These are phyloP conservation scores for Sepiola atlantica DNA, from an alignment of 2,888 invertebrate genomes.

Conservation along the genomic window DNA sequence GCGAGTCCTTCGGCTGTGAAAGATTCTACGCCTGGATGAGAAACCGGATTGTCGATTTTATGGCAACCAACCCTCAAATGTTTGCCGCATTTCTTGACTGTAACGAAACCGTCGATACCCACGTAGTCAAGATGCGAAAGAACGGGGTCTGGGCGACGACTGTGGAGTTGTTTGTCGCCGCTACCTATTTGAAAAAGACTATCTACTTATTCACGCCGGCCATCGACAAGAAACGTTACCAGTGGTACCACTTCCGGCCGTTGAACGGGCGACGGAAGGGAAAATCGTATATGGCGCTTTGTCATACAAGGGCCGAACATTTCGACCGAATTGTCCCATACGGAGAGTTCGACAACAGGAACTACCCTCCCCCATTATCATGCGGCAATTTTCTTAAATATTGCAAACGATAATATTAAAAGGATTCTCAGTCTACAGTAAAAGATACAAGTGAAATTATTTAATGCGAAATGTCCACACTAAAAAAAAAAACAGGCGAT, in stretches of 20 bases:
- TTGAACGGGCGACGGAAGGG: not conserved
- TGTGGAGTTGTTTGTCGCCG: slow-evolving; percentile 37
- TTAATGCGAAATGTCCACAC: too few species aligned
- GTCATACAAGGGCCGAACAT: slow-evolving; percentile 43
- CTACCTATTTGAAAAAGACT: not conserved
- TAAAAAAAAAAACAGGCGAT: too few species aligned
- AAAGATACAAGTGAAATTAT: too few species aligned
- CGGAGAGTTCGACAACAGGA: slow-evolving; percentile 13
- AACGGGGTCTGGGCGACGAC: slow-evolving; percentile 43
- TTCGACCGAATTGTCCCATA: slow-evolving; percentile 41
- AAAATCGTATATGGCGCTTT: not conserved
- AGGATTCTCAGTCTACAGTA: too few species aligned
- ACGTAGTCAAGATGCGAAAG: slow-evolving; percentile 14
- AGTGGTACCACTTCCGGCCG: slow-evolving; percentile 39
- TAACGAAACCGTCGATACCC: not conserved
- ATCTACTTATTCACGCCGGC: slow-evolving; percentile 43
- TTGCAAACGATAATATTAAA: not conserved
- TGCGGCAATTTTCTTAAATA: slow-evolving; percentile 35
- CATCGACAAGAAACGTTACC: not conserved
- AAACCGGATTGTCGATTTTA: slow-evolving; percentile 14
- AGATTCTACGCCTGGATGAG: slow-evolving; percentile 1
- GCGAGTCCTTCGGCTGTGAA: slow-evolving; percentile 12
- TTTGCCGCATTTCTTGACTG: not conserved
- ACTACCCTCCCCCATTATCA: slow-evolving; percentile 13
- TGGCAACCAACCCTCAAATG: not conserved